phyloP scores from a whole-genome alignment of 2,888 invertebrate species.

The Eupithecia inturbata region DNA sequence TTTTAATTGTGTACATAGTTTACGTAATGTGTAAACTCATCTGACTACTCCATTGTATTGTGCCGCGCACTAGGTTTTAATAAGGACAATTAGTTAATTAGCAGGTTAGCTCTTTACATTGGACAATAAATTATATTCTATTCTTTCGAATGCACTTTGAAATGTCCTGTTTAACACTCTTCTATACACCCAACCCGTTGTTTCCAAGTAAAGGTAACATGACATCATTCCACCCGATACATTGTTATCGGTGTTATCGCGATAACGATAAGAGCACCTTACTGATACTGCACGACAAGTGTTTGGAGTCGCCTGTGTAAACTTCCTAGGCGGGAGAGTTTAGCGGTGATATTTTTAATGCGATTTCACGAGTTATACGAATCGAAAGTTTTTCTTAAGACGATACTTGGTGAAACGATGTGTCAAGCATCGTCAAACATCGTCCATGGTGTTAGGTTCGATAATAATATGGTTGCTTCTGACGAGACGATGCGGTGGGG shows the following conservation, averaged over 20 bases:
- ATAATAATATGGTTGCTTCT: no score
- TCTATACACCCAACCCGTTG: background rate
- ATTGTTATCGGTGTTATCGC: constrained; percentile 40
- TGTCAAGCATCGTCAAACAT: no score
- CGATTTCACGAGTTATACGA: background rate
- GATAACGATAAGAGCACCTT: constrained; percentile 43
- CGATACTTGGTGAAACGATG: background rate
- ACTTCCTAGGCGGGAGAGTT: constrained; percentile 25
- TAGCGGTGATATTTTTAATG: background rate
- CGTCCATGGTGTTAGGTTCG: no score
- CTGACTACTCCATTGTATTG: no score
- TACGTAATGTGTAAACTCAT: no score
- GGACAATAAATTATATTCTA: no score
- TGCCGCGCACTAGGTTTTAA: no score
- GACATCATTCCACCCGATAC: constrained; percentile 40
- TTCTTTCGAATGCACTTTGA: background rate
- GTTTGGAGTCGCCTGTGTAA: constrained; percentile 32
- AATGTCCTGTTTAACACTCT: background rate
- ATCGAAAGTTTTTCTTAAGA: background rate
- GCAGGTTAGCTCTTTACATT: no score
- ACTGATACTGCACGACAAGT: constrained; percentile 37
- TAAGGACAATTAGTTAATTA: no score
- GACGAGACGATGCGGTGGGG: background rate
- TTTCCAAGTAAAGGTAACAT: constrained; percentile 31
- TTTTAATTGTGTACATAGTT: no score